phyloP scores from a whole-genome alignment of 1,140 invertebrate species.

The Zaprionus kolodkinae region DNA sequence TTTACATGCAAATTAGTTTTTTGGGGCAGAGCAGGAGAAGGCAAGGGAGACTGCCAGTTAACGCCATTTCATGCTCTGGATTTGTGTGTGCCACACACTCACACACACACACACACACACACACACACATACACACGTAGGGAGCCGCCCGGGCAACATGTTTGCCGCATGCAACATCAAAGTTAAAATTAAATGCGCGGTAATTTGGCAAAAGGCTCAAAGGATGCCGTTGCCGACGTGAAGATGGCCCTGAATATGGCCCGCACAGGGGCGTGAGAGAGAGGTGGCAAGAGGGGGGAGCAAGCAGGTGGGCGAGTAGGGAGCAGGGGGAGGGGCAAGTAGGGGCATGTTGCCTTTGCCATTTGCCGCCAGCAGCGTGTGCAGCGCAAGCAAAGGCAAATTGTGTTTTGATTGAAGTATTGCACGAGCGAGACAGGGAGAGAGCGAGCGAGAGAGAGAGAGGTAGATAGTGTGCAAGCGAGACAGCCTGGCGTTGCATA shows the following conservation, averaged over 20 bases:
- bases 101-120: constrained; percentile 9
- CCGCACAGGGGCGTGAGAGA: background rate
- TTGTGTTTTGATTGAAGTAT: constrained; percentile 80
- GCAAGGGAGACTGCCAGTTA: constrained; percentile 35
- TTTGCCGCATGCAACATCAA: constrained; percentile 82
- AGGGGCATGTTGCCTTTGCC: constrained; percentile 55
- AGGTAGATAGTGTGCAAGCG: background rate
- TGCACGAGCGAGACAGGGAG: constrained; percentile 15
- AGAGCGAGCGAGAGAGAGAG: background rate
- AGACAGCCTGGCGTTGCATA: constrained; percentile 9
- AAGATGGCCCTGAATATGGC: constrained; percentile 47
- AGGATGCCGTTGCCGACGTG: constrained; percentile 72
- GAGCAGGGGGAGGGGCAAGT: background rate
- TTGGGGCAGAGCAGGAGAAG: constrained; percentile 5
- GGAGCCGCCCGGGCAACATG: constrained; percentile 37
- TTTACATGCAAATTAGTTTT: constrained; percentile 76
- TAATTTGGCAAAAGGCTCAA: constrained; percentile 83
- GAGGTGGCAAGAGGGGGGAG: background rate
- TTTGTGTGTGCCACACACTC: constrained; percentile 30
- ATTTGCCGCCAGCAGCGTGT: constrained; percentile 70
- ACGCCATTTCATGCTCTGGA: constrained; percentile 51
- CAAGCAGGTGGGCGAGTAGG: background rate
- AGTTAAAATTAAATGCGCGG: constrained; percentile 83
- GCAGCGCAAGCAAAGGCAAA: constrained; percentile 42
- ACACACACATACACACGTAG: constrained; percentile 11